Base-by-base conservation (phyloP, 2,888 invertebrate species). In the Drosophila setosimentum region DNA sequence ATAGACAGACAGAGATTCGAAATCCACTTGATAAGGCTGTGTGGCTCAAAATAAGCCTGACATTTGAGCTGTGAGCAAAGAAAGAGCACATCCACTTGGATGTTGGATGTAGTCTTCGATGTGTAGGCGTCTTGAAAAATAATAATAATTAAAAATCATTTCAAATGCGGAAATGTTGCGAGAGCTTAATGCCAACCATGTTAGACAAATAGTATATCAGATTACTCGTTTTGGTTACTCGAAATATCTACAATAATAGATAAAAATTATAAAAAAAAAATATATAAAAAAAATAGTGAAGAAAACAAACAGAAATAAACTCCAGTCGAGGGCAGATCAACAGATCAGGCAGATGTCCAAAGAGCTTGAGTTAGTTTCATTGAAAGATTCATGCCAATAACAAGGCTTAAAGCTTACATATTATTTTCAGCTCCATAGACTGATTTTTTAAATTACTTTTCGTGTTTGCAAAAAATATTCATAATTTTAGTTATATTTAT, bases 111-210 rank as follows among this genome's bases (percentile, higher is more conserved):
- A 50, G 62, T 76, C 63, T 72, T 66, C 45, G 65, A 30, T 71
- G 62, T 72, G 90, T 87, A 73, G 87, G 87, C 84, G 87, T 88
- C 45, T 70, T 70, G 66, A 84, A 87, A 87, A 68, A 68, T 68
- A 68, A 86, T 80, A 90, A 87, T 87, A 88, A 87, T 90, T 87
- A 87, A 86, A 89, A 86, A 73, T 82, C 61, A 82, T 86, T 90
- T 86, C 74, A 71, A 87, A 87, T 90, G 87, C 87, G 87, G 89
- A 87, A 87, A 87, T 90, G 89, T 86, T 78, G 68, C 76, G 65
- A 54, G 71, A 59, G 87, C 89, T 88, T 90, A 88, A 81, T 82
- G 82, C 86, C 83, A 83, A 69, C 81, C 88, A 88, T 90, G 86
- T 90, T 74, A 65, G 80, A 87, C 83, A 87, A 89, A 86, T 84